A percentile compares a stretch with the other conserved stretches of the same genome.
Evolutionary conservation across 2,113 vertebrate genomes (phyloP).

Genomic region (Oreochromis tanganicae): DNA sequence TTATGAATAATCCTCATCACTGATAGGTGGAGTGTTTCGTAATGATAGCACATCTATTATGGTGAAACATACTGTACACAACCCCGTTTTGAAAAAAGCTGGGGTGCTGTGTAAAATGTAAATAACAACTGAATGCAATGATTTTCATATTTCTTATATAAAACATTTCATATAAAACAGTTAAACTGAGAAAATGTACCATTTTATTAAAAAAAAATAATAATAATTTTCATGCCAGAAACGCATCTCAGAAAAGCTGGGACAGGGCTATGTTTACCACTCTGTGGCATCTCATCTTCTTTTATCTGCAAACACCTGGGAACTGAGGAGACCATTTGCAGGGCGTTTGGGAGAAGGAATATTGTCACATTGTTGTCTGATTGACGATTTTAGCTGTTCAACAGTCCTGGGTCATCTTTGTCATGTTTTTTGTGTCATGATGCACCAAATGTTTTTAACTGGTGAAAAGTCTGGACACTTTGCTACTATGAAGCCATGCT

Average conservation of each 20-base stretch:
- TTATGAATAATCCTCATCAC: background rate
- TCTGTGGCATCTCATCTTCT: background rate
- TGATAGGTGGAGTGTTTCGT: background rate
- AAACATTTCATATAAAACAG: background rate
- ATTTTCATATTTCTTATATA: accelerated
- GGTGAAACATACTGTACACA: background rate
- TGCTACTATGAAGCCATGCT: background rate
- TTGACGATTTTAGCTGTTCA: background rate
- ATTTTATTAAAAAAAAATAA: background rate
- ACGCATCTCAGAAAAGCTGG: background rate
- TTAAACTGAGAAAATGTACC: background rate
- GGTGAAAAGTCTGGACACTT: background rate
- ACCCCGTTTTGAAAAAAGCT: background rate
- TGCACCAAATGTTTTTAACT: background rate
- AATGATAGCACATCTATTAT: background rate
- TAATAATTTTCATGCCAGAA: background rate
- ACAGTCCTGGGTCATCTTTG: background rate
- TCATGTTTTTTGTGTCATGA: background rate
- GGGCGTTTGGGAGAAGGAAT: background rate
- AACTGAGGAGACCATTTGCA: background rate
- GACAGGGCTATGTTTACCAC: background rate
- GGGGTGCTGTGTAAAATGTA: background rate
- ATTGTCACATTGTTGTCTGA: background rate
- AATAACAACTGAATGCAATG: background rate
- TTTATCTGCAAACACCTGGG: background rate